phyloP scores from a whole-genome alignment of 2,113 vertebrate species.

The Gobio gobio region DNA sequence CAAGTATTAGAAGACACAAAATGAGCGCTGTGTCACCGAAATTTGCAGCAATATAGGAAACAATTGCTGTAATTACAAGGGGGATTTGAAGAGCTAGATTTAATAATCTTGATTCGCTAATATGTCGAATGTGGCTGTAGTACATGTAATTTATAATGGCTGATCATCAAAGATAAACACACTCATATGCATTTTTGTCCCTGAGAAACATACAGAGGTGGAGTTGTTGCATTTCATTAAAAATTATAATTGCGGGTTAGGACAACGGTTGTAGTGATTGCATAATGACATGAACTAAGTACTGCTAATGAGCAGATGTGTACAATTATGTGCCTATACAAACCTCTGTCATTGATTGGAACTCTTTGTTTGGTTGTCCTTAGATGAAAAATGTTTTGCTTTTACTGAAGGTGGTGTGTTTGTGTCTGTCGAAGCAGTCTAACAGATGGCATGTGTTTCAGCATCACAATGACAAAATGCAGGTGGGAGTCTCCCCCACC shows the following conservation, averaged over 20 bases:
- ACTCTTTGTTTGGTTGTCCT: conserved; percentile 1
- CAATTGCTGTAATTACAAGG: neutral
- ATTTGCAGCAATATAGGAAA: neutral
- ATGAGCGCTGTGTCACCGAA: neutral
- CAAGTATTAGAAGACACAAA: neutral
- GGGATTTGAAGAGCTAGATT: neutral
- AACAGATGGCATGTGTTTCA: conserved; percentile 53
- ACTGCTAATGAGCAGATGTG: conserved; percentile 37
- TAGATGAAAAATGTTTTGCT: neutral
- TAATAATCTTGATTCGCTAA: neutral
- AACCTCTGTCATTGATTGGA: neutral
- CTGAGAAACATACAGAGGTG: neutral
- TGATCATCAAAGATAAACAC: neutral
- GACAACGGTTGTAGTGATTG: conserved; percentile 8
- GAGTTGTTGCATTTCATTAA: conserved; percentile 12
- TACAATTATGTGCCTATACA: neutral
- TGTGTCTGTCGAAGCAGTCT: conserved; percentile 40
- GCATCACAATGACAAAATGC: conserved; percentile 39
- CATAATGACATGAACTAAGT: conserved; percentile 30
- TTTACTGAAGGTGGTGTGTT: conserved; percentile 26
- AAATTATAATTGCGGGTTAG: conserved; percentile 37
- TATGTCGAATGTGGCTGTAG: neutral
- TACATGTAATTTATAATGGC: neutral
- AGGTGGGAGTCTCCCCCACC: conserved; percentile 19
- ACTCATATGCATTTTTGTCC: neutral